These are phyloP conservation scores for Dasysyrphus albostriatus DNA, from an alignment of 2,888 invertebrate genomes.

Conservation along the genomic window DNA sequence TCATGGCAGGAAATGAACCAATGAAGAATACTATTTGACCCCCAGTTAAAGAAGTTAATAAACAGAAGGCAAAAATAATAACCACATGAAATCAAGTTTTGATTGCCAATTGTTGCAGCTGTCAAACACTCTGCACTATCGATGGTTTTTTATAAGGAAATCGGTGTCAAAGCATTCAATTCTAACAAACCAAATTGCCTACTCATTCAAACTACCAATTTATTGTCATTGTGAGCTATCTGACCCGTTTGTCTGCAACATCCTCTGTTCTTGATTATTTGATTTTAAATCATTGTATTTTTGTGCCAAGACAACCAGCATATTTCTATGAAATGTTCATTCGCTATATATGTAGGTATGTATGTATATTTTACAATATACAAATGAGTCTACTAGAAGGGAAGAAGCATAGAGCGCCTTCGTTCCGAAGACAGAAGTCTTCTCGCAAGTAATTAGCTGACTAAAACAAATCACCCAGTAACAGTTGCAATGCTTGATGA, in stretches of 20 bases:
- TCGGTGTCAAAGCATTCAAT: neutral
- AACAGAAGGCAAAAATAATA: neutral
- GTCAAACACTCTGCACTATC: neutral
- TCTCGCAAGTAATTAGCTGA: slow-evolving; percentile 54
- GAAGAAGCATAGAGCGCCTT: neutral
- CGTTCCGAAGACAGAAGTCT: slow-evolving; percentile 13
- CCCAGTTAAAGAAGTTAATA: no score
- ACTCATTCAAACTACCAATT: neutral
- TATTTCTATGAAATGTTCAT: slow-evolving; percentile 1
- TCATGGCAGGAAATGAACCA: no score
- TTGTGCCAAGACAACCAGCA: neutral
- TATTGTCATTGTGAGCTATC: slow-evolving; percentile 19
- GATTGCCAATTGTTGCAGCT: neutral
- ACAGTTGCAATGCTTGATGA: slow-evolving; percentile 39
- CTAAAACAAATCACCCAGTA: slow-evolving; percentile 54
- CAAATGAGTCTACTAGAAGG: neutral
- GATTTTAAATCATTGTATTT: neutral
- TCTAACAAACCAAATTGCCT: neutral
- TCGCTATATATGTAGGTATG: neutral
- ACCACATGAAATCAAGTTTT: neutral
- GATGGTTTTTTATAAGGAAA: neutral
- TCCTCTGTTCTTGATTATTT: slow-evolving; percentile 22
- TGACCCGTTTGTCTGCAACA: slow-evolving; percentile 20
- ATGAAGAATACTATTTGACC: no score
- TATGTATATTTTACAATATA: no score